Percentiles rank a stretch among this genome's conserved stretches.
Conservation (phyloP, 2,888 invertebrate species). For the Amphimallon solstitiale region DNA sequence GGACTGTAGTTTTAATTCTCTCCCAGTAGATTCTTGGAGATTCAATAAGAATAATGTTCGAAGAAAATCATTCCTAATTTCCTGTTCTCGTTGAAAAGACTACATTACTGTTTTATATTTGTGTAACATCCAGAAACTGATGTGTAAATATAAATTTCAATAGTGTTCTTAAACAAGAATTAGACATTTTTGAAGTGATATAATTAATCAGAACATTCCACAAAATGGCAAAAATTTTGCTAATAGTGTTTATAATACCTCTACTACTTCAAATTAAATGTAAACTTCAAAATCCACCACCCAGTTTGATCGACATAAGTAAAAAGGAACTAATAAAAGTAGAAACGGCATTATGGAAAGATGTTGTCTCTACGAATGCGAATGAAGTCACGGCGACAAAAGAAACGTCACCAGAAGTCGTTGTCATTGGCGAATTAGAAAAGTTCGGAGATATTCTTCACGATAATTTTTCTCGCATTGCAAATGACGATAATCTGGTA, state of each 20-base stretch:
- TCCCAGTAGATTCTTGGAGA: too few relatives aligned
- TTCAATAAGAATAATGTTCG: too few relatives aligned
- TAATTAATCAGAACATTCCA: not conserved
- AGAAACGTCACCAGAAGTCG: conserved; percentile 63
- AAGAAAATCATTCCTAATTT: not conserved
- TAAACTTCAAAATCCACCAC: not conserved
- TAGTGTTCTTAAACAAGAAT: too few relatives aligned
- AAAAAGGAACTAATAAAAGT: conserved; percentile 69
- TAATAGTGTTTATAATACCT: not conserved
- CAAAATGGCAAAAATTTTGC: conserved; percentile 1
- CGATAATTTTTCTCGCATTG: conserved; percentile 51
- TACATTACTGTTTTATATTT: not conserved
- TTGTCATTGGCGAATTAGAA: conserved; percentile 69
- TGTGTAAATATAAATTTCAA: too few relatives aligned
- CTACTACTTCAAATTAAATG: not conserved
- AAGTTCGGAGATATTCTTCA: conserved; percentile 67
- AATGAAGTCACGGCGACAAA: conserved; percentile 43
- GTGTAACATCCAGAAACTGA: too few relatives aligned
- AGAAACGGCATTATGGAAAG: conserved; percentile 65
- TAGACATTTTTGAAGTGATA: not conserved
- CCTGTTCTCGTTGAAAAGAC: not conserved
- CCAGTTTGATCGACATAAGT: conserved; percentile 66
- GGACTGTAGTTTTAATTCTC: too few relatives aligned
- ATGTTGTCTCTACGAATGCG: conserved; percentile 47
- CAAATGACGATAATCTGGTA: conserved; percentile 43